A percentile compares a stretch with the other conserved stretches of the same genome.
phyloP scores from a whole-genome alignment of 2,113 vertebrate genomes.

The Talpa occidentalis region DNA sequence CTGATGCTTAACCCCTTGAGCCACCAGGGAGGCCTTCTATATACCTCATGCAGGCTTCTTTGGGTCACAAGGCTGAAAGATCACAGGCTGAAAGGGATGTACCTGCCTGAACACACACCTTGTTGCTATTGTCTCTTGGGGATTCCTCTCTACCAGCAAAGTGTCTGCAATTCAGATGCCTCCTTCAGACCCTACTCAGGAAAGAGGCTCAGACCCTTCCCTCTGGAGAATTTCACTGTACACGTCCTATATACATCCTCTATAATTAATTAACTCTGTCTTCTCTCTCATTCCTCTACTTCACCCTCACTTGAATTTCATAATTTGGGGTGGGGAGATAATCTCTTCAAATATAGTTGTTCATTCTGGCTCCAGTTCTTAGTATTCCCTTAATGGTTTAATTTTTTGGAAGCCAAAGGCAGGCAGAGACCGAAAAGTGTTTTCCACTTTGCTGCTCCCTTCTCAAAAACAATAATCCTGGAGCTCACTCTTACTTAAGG shows the following conservation, averaged over 20 bases:
- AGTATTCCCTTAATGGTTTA: neutral
- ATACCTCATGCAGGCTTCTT: neutral
- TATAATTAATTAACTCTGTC: neutral
- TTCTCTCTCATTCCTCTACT: neutral
- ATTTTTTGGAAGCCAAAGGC: neutral
- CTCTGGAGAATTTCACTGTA: neutral
- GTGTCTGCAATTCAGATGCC: neutral
- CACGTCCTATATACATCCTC: neutral
- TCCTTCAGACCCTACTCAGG: neutral
- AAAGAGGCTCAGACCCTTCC: neutral
- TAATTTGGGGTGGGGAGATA: neutral
- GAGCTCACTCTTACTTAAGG: neutral
- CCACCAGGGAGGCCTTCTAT: too few species aligned
- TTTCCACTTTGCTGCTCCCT: neutral
- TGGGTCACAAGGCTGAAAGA: neutral
- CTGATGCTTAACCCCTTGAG: too few species aligned
- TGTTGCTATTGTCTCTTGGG: neutral
- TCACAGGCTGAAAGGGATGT: neutral
- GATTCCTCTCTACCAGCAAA: neutral
- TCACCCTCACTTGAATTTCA: neutral
- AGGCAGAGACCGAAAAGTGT: neutral
- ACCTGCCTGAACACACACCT: neutral
- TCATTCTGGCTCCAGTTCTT: neutral
- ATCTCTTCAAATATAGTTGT: neutral
- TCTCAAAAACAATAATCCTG: neutral